phyloP scores from a whole-genome alignment of 2,888 invertebrate species.

The Drosophila diplacantha region DNA sequence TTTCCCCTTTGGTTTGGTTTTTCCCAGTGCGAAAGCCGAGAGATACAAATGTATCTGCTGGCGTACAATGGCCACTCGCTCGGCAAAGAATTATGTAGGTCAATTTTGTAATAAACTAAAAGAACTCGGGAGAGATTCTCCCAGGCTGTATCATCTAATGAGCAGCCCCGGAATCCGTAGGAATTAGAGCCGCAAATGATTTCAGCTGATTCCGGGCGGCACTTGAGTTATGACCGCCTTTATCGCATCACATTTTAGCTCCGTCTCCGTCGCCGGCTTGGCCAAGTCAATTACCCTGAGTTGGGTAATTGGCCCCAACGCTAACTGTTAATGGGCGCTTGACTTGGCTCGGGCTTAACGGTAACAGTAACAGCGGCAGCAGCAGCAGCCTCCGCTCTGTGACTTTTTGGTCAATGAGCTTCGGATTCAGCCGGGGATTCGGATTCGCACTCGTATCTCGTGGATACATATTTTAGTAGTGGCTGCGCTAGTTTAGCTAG shows the following conservation, averaged over 20 bases:
- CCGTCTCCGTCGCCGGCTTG: constrained; percentile 1
- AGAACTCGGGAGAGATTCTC: constrained; percentile 26
- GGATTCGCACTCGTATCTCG: constrained; percentile 39
- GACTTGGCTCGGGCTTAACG: constrained; percentile 65
- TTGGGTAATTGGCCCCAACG: constrained; percentile 65
- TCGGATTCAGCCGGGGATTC: constrained; percentile 35
- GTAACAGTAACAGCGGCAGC: constrained; percentile 39
- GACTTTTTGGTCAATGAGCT: constrained; percentile 69
- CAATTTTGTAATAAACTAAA: constrained; percentile 73
- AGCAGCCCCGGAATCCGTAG: constrained; percentile 22
- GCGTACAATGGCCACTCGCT: constrained; percentile 19
- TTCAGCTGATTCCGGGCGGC: constrained; percentile 38
- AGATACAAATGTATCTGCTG: constrained; percentile 41
- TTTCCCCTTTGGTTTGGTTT: background rate
- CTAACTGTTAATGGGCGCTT: constrained; percentile 71
- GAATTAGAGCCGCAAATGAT: constrained; percentile 35
- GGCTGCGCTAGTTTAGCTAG: constrained; percentile 59
- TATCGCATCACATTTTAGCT: background rate
- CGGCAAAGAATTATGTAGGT: constrained; percentile 65
- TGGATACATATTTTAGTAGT: constrained; percentile 52
- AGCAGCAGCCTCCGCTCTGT: constrained; percentile 15
- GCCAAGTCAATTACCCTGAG: constrained; percentile 57
- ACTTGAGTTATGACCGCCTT: constrained; percentile 25
- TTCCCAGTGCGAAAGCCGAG: constrained; percentile 7
- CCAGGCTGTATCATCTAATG: constrained; percentile 19